phyloP scores from a whole-genome alignment of 2,888 invertebrate genomes.

The Chymomyza caudatula region DNA sequence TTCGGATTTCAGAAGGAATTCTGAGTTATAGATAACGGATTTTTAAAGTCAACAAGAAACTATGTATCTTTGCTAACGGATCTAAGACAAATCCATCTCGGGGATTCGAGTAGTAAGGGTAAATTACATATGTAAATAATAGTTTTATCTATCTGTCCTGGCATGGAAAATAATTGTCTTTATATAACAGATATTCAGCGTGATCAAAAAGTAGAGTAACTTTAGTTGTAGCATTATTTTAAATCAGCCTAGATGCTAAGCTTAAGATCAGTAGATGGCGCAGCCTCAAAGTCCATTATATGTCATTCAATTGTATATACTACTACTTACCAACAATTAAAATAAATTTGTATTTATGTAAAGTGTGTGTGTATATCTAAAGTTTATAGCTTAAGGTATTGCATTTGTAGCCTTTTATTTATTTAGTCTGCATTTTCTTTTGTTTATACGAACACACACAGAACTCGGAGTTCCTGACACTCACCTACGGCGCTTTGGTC shows the following conservation, averaged over 20 bases:
- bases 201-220: not conserved
- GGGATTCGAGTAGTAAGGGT: too few species aligned
- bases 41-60: too few species aligned
- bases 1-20: too few species aligned
- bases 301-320: not conserved
- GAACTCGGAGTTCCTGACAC: slow-evolving; percentile 97
- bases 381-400: slow-evolving; percentile 18
- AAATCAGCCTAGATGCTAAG: too few species aligned
- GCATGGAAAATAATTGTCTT: too few species aligned
- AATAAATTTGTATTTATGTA: slow-evolving; percentile 59
- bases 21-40: too few species aligned
- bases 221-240: not conserved
- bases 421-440: slow-evolving; percentile 21
- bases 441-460: slow-evolving; percentile 72
- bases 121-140: too few species aligned
- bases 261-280: not conserved
- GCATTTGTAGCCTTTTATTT: slow-evolving; percentile 25
- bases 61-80: too few species aligned
- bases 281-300: not conserved
- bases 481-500: slow-evolving; percentile 98
- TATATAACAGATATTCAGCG: not conserved
- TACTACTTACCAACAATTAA: not conserved
- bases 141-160: too few species aligned
- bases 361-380: slow-evolving; percentile 11
- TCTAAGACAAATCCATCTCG: too few species aligned